These are phyloP conservation scores for Microctenopoma stevenorrisi DNA, from an alignment of 2,797 vertebrate species.

Conservation along the genomic window DNA sequence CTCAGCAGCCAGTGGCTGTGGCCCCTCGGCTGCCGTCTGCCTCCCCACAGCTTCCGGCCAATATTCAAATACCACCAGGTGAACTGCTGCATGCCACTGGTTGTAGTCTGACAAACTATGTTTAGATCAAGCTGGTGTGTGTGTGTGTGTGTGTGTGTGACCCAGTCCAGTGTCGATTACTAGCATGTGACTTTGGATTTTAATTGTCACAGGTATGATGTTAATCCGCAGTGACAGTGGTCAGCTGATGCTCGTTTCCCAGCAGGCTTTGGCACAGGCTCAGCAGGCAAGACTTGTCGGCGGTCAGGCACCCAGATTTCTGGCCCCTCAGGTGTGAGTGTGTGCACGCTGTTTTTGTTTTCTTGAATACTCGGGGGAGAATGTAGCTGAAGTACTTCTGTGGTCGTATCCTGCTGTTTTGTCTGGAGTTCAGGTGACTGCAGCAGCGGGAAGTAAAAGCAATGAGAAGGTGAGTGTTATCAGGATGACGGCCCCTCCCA, in stretches of 20 bases:
- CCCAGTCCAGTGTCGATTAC: too few relatives aligned
- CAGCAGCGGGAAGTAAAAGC: constrained; percentile 78
- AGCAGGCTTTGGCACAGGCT: constrained; percentile 88
- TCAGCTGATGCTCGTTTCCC: constrained; percentile 94
- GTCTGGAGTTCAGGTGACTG: constrained; percentile 78
- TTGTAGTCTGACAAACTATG: too few relatives aligned
- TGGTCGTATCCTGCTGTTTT: not conserved
- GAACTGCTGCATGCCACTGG: not conserved
- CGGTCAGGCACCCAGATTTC: constrained; percentile 42
- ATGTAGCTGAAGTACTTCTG: not conserved
- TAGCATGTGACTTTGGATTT: not conserved
- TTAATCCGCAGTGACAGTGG: constrained; percentile 92
- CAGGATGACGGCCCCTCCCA: constrained; percentile 67
- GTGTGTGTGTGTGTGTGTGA: not conserved
- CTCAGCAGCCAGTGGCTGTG: constrained; percentile 52
- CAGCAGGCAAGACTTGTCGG: constrained; percentile 71
- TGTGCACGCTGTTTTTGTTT: not conserved
- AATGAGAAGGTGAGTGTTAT: constrained; percentile 79
- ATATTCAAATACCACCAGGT: constrained; percentile 84
- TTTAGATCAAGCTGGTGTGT: too few relatives aligned
- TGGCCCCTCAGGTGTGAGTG: constrained; percentile 68
- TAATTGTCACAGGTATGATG: constrained; percentile 86
- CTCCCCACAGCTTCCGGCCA: constrained; percentile 75
- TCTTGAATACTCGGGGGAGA: not conserved
- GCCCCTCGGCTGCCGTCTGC: constrained; percentile 45